Evolutionary conservation across 2,113 vertebrate species (phyloP).

Genomic region (Chlamydotis undulata): DNA sequence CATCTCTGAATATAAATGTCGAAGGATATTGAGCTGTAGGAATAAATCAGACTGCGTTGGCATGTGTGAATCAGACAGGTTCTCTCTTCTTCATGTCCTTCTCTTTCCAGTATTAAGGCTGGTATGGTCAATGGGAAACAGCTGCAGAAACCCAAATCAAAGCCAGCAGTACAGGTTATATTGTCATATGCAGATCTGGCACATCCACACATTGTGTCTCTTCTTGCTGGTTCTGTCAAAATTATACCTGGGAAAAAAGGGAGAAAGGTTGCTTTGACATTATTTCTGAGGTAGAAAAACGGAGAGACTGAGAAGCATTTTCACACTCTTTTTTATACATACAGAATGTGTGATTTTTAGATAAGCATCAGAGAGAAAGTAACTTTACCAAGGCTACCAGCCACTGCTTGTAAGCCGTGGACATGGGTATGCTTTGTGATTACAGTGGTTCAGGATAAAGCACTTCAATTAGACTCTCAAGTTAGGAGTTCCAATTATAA

Average conservation of each 20-base stretch:
- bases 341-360: conserved; percentile 21
- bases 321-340: conserved; percentile 19
- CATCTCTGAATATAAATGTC: conserved; percentile 30
- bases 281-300: conserved; percentile 9
- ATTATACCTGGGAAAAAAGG: neutral
- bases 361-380: neutral
- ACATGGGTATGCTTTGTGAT: neutral
- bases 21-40: neutral
- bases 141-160: neutral
- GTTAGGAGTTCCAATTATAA: neutral
- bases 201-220: neutral
- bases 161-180: neutral
- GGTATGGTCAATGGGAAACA: neutral
- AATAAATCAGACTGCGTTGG: neutral
- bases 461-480: neutral
- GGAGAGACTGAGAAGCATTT: neutral
- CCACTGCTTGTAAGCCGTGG: neutral
- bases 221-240: neutral
- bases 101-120: neutral
- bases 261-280: conserved; percentile 20
- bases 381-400: neutral
- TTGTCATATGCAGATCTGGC: neutral
- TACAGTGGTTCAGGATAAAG: neutral
- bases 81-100: neutral
- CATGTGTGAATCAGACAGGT: neutral